Base-by-base conservation (phyloP, 2,888 invertebrate genomes). In the Eristalis pertinax region DNA sequence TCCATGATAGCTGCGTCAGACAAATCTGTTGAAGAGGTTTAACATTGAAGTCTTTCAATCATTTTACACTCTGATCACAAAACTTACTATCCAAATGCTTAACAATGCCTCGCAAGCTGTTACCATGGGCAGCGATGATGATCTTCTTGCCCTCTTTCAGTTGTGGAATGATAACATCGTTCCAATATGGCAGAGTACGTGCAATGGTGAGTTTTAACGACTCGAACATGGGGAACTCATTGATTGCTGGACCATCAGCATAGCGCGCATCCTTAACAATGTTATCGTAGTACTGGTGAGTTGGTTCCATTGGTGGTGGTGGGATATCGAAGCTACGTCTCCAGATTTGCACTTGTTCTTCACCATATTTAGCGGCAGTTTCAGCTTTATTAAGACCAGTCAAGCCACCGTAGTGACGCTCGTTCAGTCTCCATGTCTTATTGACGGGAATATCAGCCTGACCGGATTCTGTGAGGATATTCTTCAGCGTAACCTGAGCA, bases 311-410 rank as follows among this genome's bases (percentile, higher is more conserved):
- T 0, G 97, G 94, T 80, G 98, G 98, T 72, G 98, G 98, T 10
- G 97, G 97, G 5, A 95, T 95, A 90, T 97, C 97, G 89, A 96
- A 98, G 90, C 97, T 97, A 88, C 97, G 95, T 85, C 97, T 95
- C 98, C 98, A 98, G 91, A 97, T 97, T 93, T 96, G 95, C 8
- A 93, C 96, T 94, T 97, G 97, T 24, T 96, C 96, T 91, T 97
- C 97, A 11, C 98, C 98, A 92, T 96, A 98, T 91, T 97, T 97
- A 68, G 96, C 96, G 29, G 97, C 97, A 5, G 97, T 97, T 93
- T 97, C 97, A 0, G 96, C 95, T 93, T 98, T 98, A 91, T 98
- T 97, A 86, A 98, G 94, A n/a, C 97, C 97, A 63, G 97, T 98
- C 5, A 98, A 94, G 26, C 96, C 97, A 80, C 98, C 98, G 90